phyloP scores from a whole-genome alignment of 2,888 invertebrate species.

The Salpingus planirostris region DNA sequence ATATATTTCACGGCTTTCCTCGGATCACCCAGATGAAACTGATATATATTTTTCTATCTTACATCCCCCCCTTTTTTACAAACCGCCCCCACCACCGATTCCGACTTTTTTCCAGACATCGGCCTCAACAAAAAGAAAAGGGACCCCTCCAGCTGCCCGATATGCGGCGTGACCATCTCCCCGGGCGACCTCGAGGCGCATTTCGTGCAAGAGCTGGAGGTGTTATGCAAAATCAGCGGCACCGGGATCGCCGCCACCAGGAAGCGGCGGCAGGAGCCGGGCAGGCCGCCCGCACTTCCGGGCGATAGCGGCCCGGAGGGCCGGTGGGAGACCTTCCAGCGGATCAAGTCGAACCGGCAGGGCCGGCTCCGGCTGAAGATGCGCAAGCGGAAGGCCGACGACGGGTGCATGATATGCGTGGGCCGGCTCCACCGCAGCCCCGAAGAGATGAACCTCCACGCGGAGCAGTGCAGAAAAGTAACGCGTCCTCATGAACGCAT shows the following conservation, averaged over 20 bases:
- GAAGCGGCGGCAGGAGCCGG: slow-evolving; percentile 38
- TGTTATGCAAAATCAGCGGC: slow-evolving; percentile 52
- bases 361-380: slow-evolving; percentile 57
- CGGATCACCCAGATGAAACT: slow-evolving; percentile 40
- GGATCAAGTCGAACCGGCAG: slow-evolving; percentile 62
- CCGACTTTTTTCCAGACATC: slow-evolving; percentile 24
- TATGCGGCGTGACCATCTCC: slow-evolving; percentile 59
- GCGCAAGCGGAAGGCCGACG: slow-evolving; percentile 56
- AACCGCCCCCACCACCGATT: slow-evolving; percentile 3
- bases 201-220: slow-evolving; percentile 60
- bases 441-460: slow-evolving; percentile 54
- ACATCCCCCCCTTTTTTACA: no score
- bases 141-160: slow-evolving; percentile 50
- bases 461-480: slow-evolving; percentile 55
- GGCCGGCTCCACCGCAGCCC: slow-evolving; percentile 47
- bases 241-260: slow-evolving; percentile 42
- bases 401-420: slow-evolving; percentile 59
- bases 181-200: slow-evolving; percentile 60
- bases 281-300: slow-evolving; percentile 38
- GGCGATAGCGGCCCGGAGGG: slow-evolving; percentile 49
- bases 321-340: slow-evolving; percentile 63
- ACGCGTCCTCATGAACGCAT: no score
- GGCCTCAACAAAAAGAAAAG: slow-evolving; percentile 35
- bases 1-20: slow-evolving; percentile 42
- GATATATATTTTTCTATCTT: slow-evolving; percentile 36